phyloP scores from a whole-genome alignment of 1,140 invertebrate genomes.

The Bombus vancouverensis region DNA sequence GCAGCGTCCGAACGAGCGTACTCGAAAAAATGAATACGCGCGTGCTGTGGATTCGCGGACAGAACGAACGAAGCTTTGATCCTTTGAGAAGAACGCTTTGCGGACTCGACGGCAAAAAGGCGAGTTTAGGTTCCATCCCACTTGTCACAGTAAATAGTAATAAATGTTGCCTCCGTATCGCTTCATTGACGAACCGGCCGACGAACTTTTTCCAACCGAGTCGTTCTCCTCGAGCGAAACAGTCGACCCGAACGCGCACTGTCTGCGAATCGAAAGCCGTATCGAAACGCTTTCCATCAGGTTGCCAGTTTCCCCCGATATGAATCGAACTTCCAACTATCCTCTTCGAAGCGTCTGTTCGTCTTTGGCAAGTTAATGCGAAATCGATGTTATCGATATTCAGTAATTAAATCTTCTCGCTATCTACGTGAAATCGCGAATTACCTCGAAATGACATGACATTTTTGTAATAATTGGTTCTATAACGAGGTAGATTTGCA shows the following conservation, averaged over 20 bases:
- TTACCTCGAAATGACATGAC: too few relatives aligned
- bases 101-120: not conserved
- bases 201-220: constrained; percentile 6
- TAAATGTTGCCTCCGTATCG: not conserved
- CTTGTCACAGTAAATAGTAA: constrained; percentile 36
- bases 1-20: constrained; percentile 5
- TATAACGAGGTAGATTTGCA: too few relatives aligned
- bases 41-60: constrained; percentile 1
- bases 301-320: not conserved
- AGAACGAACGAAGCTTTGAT: not conserved
- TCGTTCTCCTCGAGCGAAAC: not conserved
- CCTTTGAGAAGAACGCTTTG: constrained; percentile 33
- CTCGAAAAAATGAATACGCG: constrained; percentile 32
- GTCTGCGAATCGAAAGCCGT: not conserved
- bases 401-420: constrained; percentile 1
- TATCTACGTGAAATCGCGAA: not conserved
- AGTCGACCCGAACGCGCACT: not conserved
- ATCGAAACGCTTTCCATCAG: not conserved
- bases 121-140: constrained; percentile 29
- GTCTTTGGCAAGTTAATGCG: not conserved
- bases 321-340: not conserved
- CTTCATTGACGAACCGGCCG: constrained; percentile 1
- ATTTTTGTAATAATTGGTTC: too few relatives aligned
- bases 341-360: not conserved
- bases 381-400: constrained; percentile 32